Percentiles rank a stretch among this genome's conserved stretches.
Evolutionary conservation across 2,888 invertebrate species (phyloP).

Genomic region (Bibio marci): DNA sequence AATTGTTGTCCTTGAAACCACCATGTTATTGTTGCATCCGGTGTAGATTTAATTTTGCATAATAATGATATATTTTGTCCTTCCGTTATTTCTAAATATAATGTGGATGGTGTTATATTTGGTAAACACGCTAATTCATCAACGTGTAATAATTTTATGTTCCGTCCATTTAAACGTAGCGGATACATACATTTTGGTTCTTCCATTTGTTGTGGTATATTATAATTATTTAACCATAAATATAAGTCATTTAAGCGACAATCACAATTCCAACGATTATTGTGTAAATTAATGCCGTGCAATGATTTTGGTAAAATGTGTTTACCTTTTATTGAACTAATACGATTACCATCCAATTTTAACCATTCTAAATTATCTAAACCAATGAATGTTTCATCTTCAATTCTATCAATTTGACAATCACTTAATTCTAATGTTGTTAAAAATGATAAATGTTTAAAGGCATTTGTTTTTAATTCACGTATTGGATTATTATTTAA

Average conservation of each 20-base stretch:
- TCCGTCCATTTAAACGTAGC: conserved; percentile 42
- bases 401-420: conserved; percentile 60
- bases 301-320: conserved; percentile 58
- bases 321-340: conserved; percentile 51
- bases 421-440: conserved; percentile 66
- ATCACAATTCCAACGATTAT: conserved; percentile 81
- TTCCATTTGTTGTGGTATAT: conserved; percentile 58
- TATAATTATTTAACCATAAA: conserved; percentile 58
- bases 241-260: conserved; percentile 63
- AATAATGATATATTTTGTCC: conserved; percentile 67
- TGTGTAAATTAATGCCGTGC: conserved; percentile 64
- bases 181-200: conserved; percentile 66
- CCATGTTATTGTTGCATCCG: conserved; percentile 70
- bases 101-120: conserved; percentile 54
- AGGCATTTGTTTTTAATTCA: conserved; percentile 49
- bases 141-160: conserved; percentile 47
- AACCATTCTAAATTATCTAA: conserved; percentile 71
- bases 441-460: conserved; percentile 55
- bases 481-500: conserved; percentile 70
- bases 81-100: conserved; percentile 59
- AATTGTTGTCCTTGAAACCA: conserved; percentile 65
- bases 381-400: conserved; percentile 65
- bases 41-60: conserved; percentile 65
- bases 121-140: conserved; percentile 69
- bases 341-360: conserved; percentile 62